A percentile compares a stretch with the other conserved stretches of the same genome.
Conservation (phyloP, 1,140 invertebrate species). For the Penaeus chinensis region DNA sequence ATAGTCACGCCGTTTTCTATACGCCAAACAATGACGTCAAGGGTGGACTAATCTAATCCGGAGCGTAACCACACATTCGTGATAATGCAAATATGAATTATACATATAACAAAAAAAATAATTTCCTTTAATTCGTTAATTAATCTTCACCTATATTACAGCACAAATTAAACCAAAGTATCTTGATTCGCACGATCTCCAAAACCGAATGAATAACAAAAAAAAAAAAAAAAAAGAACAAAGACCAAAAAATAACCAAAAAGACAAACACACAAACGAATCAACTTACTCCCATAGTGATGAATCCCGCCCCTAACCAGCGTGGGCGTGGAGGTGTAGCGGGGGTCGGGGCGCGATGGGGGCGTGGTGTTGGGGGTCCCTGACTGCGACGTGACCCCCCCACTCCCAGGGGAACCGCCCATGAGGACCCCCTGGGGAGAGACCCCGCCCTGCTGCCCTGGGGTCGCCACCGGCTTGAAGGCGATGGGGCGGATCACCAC, state of each 20-base stretch:
- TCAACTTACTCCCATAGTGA: slow-evolving; percentile 76
- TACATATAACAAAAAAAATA: too few species aligned
- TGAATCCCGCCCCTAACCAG: slow-evolving; percentile 74
- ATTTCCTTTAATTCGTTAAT: too few species aligned
- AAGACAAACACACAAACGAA: background rate
- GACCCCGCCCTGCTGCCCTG: slow-evolving; percentile 70
- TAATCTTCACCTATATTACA: too few species aligned
- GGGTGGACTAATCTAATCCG: too few species aligned
- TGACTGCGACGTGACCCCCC: background rate
- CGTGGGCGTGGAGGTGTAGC: slow-evolving; percentile 77
- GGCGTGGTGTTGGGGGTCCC: background rate
- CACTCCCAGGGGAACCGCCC: slow-evolving; percentile 12
- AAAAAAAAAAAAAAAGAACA: too few species aligned
- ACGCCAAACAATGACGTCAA: too few species aligned
- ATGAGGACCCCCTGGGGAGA: slow-evolving; percentile 65
- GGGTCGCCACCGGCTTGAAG: slow-evolving; percentile 74
- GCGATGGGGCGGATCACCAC: slow-evolving; percentile 81
- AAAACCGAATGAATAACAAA: too few species aligned
- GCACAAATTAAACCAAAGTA: too few species aligned
- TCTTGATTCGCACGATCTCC: too few species aligned
- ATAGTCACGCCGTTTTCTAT: too few species aligned
- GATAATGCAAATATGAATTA: too few species aligned
- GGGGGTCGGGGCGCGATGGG: slow-evolving; percentile 58
- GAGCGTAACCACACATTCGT: too few species aligned
- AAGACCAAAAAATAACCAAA: background rate